phyloP scores from a whole-genome alignment of 2,888 invertebrate genomes.

The Omphaloscelis lunosa region DNA sequence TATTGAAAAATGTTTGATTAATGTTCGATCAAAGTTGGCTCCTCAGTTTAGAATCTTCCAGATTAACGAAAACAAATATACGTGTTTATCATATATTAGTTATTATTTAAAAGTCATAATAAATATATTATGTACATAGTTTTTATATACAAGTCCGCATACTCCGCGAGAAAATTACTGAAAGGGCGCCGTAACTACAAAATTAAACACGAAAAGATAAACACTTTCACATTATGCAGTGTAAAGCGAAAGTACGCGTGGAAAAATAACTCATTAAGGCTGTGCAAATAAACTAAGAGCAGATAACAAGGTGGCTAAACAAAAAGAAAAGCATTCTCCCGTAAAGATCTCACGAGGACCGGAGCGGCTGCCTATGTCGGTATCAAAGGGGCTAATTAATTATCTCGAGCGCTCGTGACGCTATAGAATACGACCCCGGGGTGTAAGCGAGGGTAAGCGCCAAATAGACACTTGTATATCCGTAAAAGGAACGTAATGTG shows the following conservation, averaged over 20 bases:
- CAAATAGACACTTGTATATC: conserved; percentile 67
- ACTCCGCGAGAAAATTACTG: neutral
- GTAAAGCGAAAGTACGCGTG: conserved; percentile 25
- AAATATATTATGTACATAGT: neutral
- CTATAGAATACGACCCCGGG: conserved; percentile 73
- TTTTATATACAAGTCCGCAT: neutral
- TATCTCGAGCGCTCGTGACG: conserved; percentile 78
- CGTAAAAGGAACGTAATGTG: conserved; percentile 59
- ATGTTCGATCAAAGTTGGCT: conserved; percentile 35
- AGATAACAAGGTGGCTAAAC: conserved; percentile 65
- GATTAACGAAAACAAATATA: conserved; percentile 24
- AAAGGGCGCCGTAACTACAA: neutral
- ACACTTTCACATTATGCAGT: conserved; percentile 4
- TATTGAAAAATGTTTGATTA: conserved; percentile 54
- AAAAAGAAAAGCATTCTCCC: conserved; percentile 74
- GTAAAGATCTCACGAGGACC: conserved; percentile 65
- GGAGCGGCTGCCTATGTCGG: conserved; percentile 65
- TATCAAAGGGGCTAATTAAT: conserved; percentile 84
- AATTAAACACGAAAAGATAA: conserved; percentile 1
- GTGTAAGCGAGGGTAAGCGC: conserved; percentile 67
- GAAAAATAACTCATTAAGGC: conserved; percentile 54
- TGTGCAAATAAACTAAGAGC: conserved; percentile 57
- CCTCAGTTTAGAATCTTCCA: conserved; percentile 23
- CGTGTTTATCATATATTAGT: neutral
- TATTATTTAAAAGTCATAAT: neutral